phyloP scores from a whole-genome alignment of 2,797 vertebrate species.

The Melanotaenia maccullochi region DNA sequence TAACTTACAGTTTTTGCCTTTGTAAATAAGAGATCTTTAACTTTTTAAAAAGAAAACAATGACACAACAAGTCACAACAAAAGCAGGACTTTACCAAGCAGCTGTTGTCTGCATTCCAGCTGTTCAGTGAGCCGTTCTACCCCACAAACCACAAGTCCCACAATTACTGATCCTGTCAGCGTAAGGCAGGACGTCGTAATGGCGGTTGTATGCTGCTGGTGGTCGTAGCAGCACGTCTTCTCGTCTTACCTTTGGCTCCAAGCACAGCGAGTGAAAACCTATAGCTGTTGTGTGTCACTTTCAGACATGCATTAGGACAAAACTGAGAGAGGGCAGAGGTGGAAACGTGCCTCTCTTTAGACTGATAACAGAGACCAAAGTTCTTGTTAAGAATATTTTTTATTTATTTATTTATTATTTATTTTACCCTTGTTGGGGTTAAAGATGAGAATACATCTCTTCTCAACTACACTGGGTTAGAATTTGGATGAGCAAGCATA shows the following conservation, averaged over 20 bases:
- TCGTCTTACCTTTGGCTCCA: slow-evolving; percentile 56
- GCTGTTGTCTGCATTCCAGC: background rate
- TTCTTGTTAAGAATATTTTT: background rate
- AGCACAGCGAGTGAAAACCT: slow-evolving; percentile 46
- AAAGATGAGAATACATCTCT: background rate
- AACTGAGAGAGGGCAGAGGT: slow-evolving; percentile 12
- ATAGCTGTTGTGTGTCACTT: slow-evolving; percentile 54
- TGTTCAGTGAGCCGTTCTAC: background rate
- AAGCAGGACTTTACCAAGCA: too few species aligned
- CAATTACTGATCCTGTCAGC: background rate
- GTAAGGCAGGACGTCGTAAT: background rate
- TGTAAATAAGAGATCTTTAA: too few species aligned
- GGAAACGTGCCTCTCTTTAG: slow-evolving; percentile 11
- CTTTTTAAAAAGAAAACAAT: background rate
- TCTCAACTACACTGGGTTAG: background rate
- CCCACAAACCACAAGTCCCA: slow-evolving; percentile 14
- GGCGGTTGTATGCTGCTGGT: slow-evolving; percentile 20
- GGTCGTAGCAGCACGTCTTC: slow-evolving; percentile 47
- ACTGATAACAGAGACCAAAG: background rate
- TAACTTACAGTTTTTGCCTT: background rate
- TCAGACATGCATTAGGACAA: slow-evolving; percentile 37
- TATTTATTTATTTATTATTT: background rate
- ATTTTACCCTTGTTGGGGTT: background rate
- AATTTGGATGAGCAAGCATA: slow-evolving; percentile 7
- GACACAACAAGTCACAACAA: background rate